Percentiles rank a stretch among this genome's conserved stretches.
phyloP scores from a whole-genome alignment of 2,888 invertebrate species.

The Steinernema carpocapsae region DNA sequence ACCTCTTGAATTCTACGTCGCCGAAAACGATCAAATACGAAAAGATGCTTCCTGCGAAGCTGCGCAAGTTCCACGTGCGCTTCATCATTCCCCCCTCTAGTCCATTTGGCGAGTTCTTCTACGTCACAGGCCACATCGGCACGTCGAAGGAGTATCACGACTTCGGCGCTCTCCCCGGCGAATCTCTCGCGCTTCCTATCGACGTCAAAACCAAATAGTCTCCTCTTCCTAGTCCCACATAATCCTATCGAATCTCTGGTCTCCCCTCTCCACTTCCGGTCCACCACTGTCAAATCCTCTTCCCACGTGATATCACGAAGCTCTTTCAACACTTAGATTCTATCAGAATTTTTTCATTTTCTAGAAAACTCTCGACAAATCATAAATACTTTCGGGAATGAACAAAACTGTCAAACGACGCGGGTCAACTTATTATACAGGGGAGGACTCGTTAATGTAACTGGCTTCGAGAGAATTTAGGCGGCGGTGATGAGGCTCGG shows the following conservation, averaged over 20 bases:
- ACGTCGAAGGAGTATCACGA: neutral
- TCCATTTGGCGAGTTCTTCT: conserved; percentile 18
- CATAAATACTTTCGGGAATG: conserved; percentile 17
- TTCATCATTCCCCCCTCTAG: neutral
- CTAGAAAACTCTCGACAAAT: neutral
- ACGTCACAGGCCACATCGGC: conserved; percentile 25
- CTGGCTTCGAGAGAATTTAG: conserved; percentile 31
- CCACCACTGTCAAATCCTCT: conserved; percentile 6
- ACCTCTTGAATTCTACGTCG: neutral
- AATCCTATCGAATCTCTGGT: neutral
- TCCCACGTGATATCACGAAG: conserved; percentile 1
- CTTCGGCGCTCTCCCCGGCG: conserved; percentile 1
- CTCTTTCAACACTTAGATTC: neutral
- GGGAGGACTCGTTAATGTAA: neutral
- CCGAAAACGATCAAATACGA: conserved; percentile 9
- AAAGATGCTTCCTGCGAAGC: neutral
- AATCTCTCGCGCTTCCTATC: conserved; percentile 7
- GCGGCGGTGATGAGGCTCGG: conserved; percentile 55
- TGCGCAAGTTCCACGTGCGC: conserved; percentile 18
- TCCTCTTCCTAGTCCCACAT: neutral
- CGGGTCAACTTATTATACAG: neutral
- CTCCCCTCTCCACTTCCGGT: neutral
- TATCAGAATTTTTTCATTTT: neutral
- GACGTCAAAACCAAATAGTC: neutral
- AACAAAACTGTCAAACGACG: neutral